Conservation (phyloP, 1,140 invertebrate genomes). For the Diabrotica virgifera region DNA sequence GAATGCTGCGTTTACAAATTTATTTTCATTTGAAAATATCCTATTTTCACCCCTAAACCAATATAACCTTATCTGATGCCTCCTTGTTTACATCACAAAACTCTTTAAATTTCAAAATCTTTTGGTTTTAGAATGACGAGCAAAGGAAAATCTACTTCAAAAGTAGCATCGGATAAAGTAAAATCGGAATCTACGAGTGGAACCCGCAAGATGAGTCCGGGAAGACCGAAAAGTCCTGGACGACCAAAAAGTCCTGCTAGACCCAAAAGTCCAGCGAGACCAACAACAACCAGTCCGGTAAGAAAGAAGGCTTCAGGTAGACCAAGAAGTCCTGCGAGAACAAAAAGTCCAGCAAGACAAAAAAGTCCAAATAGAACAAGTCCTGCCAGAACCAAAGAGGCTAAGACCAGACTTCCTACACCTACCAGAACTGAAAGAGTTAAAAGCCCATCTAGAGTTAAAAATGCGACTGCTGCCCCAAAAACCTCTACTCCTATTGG, state of each 20-base stretch:
- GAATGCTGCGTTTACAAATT: background rate
- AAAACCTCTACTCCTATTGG: conserved; percentile 16
- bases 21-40: background rate
- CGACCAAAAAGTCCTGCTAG: background rate
- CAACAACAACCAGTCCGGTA: background rate
- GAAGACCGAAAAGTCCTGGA: conserved; percentile 15
- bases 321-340: conserved; percentile 32
- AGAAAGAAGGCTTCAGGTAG: conserved; percentile 20
- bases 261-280: background rate
- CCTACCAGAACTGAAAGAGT: conserved; percentile 11
- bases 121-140: conserved; percentile 8
- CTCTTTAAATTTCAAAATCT: background rate
- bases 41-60: background rate
- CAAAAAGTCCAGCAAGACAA: conserved; percentile 29
- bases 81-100: conserved; percentile 1
- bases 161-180: background rate
- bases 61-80: background rate
- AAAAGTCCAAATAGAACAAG: conserved; percentile 13
- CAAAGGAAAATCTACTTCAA: conserved; percentile 9
- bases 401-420: conserved; percentile 4
- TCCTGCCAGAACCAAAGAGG: conserved; percentile 7
- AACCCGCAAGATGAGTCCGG: background rate
- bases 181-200: background rate
- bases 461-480: conserved; percentile 7
- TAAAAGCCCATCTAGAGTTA: conserved; percentile 4